Evolutionary conservation across 2,113 vertebrate genomes (phyloP), one percentile per base, ranked within the genome.

Genomic region (Gadus chalcogrammus): DNA sequence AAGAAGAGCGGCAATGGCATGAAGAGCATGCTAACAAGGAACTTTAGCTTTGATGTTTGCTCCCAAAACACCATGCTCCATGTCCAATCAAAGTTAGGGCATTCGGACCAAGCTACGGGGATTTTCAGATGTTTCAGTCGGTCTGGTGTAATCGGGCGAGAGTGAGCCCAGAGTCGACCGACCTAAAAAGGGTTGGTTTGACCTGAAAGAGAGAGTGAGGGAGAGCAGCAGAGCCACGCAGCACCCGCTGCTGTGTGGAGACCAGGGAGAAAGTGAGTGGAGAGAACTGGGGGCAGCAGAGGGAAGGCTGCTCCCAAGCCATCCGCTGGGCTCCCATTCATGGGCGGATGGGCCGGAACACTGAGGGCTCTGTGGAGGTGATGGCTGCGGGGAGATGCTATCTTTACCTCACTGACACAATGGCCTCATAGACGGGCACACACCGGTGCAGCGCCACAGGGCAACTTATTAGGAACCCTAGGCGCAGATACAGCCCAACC

Each of bases 391-490:
- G 75, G 81, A 79, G 82, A 87, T 83, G 81, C 80, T 86, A 82
- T 86, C 87, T 88, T 85, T 85, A 83, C 71, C 71, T 83, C 80
- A 24, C 18, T 81, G 74, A 75, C 73, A 87, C 80, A 87, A 86
- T 83, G 84, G 74, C 58, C 81, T 85, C 82, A 87, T 85, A 87
- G 77, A 88, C 80, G 71, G 42, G 72, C 75, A 69, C 73, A 79
- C 67, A 72, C 67, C 24, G 52, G 18, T 79, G 60, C 67, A 68
- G 61, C 79, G 38, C 71, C 59, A 73, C 78, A 79, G 64, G 76
- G 80, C 78, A 69, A 62, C 62, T 52, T 4, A 58, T 68, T 60
- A 67, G 69, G 31, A 60, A 9, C 20, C 48, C 24, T 13, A 11
- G 18, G 67, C 52, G 55, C 22, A n/a, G 60, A 31, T 59, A 18